A percentile compares a stretch with the other conserved stretches of the same genome.
These are phyloP conservation scores for Tiaroga cobitis DNA, from an alignment of 2,797 vertebrate species.

Conservation along the genomic window DNA sequence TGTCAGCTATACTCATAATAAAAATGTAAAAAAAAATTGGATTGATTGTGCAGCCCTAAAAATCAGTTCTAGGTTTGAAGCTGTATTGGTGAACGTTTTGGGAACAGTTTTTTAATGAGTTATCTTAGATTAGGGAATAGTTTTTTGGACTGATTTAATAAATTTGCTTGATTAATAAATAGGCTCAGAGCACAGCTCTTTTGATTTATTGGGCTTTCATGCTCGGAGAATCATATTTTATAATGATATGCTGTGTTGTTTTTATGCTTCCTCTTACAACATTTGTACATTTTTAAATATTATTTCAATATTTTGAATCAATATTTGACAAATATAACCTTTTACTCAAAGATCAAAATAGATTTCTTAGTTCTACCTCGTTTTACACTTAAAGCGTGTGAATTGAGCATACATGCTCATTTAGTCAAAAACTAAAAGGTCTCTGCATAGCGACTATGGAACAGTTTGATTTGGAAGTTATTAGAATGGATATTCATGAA, in stretches of 20 bases:
- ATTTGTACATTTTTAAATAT: background rate
- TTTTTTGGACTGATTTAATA: constrained; percentile 3
- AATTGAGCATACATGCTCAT: background rate
- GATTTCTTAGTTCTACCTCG: constrained; percentile 13
- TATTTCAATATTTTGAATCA: background rate
- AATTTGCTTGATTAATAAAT: constrained; percentile 5
- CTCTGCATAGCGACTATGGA: background rate
- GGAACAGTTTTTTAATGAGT: background rate
- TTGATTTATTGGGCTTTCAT: background rate
- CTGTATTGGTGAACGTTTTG: background rate
- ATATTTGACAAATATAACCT: background rate
- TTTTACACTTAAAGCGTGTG: background rate
- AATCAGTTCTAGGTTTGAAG: background rate
- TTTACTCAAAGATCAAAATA: background rate
- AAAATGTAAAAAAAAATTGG: too few species aligned
- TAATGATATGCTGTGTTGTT: background rate
- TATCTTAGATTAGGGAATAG: background rate
- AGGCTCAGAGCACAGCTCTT: background rate
- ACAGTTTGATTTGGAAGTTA: background rate
- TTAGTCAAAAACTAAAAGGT: background rate
- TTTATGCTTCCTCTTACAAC: constrained; percentile 13
- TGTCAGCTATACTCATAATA: background rate
- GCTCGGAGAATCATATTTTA: background rate
- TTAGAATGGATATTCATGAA: background rate
- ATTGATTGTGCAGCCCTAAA: background rate